These are phyloP conservation scores for Argyrosomus regius DNA, from an alignment of 2,797 vertebrate species.

Conservation along the genomic window DNA sequence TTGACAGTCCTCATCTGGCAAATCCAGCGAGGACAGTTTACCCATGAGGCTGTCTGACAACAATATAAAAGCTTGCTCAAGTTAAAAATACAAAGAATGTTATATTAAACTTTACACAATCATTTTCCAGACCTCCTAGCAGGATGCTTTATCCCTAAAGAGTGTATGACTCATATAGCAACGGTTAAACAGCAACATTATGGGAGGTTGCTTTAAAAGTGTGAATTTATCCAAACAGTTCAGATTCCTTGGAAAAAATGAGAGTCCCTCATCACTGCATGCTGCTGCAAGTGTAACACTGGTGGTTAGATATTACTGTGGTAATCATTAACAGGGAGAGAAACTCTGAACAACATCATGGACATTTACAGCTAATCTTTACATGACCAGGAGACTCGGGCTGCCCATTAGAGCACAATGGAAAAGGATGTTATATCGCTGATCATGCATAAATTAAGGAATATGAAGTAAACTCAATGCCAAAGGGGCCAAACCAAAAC, in stretches of 20 bases:
- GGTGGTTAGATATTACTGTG: constrained; percentile 14
- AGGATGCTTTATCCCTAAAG: constrained; percentile 13
- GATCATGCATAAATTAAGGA: constrained; percentile 46
- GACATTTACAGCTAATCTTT: constrained; percentile 49
- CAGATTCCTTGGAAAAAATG: constrained; percentile 16
- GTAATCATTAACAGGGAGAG: constrained; percentile 64
- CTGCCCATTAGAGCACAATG: constrained; percentile 23
- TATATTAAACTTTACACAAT: constrained; percentile 4
- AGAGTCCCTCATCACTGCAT: not conserved
- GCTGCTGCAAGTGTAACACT: not conserved
- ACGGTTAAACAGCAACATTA: constrained; percentile 36
- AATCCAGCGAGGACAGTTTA: constrained; percentile 16
- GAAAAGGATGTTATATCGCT: constrained; percentile 37
- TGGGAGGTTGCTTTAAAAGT: constrained; percentile 26
- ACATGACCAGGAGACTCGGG: constrained; percentile 4
- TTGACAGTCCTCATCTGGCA: constrained; percentile 12
- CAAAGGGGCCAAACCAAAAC: constrained; percentile 27
- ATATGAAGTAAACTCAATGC: constrained; percentile 1
- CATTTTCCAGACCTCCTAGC: not conserved
- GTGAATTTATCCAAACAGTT: constrained; percentile 19
- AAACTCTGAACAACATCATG: constrained; percentile 22
- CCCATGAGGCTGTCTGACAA: not conserved
- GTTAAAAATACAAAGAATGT: constrained; percentile 28
- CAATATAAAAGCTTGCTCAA: constrained; percentile 16
- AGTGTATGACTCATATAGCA: constrained; percentile 24